Percentiles rank a stretch among this genome's conserved stretches.
phyloP scores from a whole-genome alignment of 2,113 vertebrate genomes.

The Ameiurus melas region DNA sequence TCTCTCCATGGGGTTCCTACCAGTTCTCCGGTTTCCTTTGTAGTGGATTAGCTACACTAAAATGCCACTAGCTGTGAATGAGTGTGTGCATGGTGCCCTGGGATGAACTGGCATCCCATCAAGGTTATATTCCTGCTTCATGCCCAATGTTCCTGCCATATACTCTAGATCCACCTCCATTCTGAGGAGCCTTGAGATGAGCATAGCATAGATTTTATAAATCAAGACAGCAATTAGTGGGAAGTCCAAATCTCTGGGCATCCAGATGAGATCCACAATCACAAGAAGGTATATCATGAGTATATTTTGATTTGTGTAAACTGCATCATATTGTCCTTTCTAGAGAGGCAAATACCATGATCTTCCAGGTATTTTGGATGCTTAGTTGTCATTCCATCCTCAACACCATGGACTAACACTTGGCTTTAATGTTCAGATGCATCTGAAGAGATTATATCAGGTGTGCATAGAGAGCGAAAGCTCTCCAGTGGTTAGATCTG shows the following conservation, averaged over 20 bases:
- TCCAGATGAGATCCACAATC: not conserved
- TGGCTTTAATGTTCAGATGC: not conserved
- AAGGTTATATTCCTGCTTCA: not conserved
- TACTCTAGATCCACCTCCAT: not conserved
- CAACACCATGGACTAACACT: not conserved
- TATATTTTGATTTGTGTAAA: not conserved
- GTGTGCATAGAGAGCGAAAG: not conserved
- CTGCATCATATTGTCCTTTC: not conserved
- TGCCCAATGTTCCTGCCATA: not conserved
- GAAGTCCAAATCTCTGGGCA: not conserved
- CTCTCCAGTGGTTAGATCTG: not conserved
- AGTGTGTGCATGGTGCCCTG: not conserved
- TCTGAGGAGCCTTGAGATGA: not conserved
- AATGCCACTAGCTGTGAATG: not conserved
- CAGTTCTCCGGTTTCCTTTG: not conserved
- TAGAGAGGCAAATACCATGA: not conserved
- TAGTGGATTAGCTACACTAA: not conserved
- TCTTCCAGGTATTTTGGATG: not conserved
- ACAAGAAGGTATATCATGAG: not conserved
- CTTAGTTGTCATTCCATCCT: not conserved
- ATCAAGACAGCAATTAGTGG: not conserved
- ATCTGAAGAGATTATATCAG: not conserved
- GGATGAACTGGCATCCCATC: not conserved
- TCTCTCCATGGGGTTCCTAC: not conserved
- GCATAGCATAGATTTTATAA: not conserved